Evolutionary conservation across 37 sponge, comb jelly and placozoan species (phyloP), one percentile per base, ranked within the genome.

Genomic region (Halichondria panicea): DNA sequence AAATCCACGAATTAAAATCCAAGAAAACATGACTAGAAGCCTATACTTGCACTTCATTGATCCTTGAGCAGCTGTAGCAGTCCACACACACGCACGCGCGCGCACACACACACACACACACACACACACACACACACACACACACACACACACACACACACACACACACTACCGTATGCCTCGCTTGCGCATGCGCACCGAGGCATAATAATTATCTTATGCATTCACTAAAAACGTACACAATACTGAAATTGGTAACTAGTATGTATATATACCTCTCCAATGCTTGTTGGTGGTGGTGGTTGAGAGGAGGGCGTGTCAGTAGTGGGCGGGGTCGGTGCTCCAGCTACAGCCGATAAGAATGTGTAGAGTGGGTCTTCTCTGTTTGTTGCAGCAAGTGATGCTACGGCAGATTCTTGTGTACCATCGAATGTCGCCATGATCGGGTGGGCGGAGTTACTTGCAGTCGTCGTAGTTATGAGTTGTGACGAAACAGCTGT

Each of bases 321-420:
- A 11, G 77, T 56, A 57, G 77, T 59, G 25, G 94, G 86, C 1
- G 94, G 89, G 38, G 89, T 64, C 0, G 83, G 83, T 25, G 78
- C 79, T 41, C 93, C 78, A 27, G 79, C 93, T 38, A 93, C 71
- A 6, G 94, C 94, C 19, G 89, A 89, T 35, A 88, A 67, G 70
- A 89, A 93, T 1, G 83, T 88, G 80, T 93, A 85, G 48, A 93
- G 75, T 11, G 89, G 89, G 61, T 93, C 87, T 25, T 66, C 33
- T 31, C 83, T 81, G 38, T 81, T 61, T 12, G 80, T 82, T 27
- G 43, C 52, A 25, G 78, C 76, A 27, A 93, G 79, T 0, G 71
- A 66, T 15, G 85, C 76, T 28, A 64, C 43, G 18, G 94, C 94
- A 18, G 86, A 78, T 43, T 67, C 87, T 55, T 83, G 86, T 9